phyloP scores from a whole-genome alignment of 1,140 invertebrate species.

The Littorina saxatilis region DNA sequence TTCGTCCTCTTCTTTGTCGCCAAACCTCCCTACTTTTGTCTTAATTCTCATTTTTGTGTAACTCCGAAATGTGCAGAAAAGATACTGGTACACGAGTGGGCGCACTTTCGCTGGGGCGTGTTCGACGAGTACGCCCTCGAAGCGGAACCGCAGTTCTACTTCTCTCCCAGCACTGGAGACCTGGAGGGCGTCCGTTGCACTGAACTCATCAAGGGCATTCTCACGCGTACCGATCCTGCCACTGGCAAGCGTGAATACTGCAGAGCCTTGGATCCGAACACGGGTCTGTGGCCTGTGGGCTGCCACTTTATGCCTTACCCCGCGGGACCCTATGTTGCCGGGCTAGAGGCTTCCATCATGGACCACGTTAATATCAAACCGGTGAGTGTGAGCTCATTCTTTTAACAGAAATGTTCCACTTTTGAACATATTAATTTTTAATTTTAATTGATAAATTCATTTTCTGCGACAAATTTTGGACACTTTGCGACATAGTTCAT shows the following conservation, averaged over 20 bases:
- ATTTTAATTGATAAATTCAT: too few species aligned
- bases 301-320: slow-evolving; percentile 52
- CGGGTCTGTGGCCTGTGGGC: slow-evolving; percentile 49
- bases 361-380: slow-evolving; percentile 46
- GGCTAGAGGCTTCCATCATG: slow-evolving; percentile 59
- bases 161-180: slow-evolving; percentile 30
- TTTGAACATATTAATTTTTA: too few species aligned
- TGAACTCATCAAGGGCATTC: slow-evolving; percentile 39
- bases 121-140: slow-evolving; percentile 82
- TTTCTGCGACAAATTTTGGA: too few species aligned
- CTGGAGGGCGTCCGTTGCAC: slow-evolving; percentile 51
- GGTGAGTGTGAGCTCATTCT: slow-evolving; percentile 25
- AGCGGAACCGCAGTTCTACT: slow-evolving; percentile 75
- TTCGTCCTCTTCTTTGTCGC: too few species aligned
- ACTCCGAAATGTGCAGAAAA: slow-evolving; percentile 76
- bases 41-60: too few species aligned
- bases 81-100: slow-evolving; percentile 81
- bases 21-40: too few species aligned
- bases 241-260: slow-evolving; percentile 28
- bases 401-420: too few species aligned
- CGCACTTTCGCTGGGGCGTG: slow-evolving; percentile 83
- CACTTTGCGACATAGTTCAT: too few species aligned
- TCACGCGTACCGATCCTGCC: slow-evolving; percentile 34
- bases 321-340: slow-evolving; percentile 7
- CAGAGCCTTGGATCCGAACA: slow-evolving; percentile 41